These are phyloP conservation scores for Brevimyrus niger DNA, from an alignment of 2,113 vertebrate species.

Conservation along the genomic window DNA sequence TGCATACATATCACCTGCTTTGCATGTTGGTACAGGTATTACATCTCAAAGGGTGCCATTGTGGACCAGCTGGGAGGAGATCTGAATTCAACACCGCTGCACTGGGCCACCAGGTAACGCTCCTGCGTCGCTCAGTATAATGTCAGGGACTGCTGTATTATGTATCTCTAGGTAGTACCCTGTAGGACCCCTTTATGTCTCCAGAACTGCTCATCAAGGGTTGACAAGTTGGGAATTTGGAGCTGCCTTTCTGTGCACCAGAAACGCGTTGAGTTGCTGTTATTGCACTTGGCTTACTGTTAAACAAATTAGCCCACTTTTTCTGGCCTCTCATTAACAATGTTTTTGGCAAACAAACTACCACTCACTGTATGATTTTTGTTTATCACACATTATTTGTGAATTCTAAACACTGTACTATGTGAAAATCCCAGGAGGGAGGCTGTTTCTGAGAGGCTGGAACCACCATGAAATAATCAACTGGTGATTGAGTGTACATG, in stretches of 20 bases:
- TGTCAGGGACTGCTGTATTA: neutral
- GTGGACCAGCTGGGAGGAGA: slow-evolving; percentile 98
- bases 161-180: neutral
- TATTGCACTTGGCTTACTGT: neutral
- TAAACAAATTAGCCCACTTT: neutral
- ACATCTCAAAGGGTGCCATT: slow-evolving; percentile 96
- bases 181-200: neutral
- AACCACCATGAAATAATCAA: neutral
- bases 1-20: neutral
- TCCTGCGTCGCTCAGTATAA: neutral
- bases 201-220: neutral
- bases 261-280: neutral
- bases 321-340: neutral
- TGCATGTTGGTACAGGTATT: slow-evolving; percentile 68
- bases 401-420: neutral
- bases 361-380: neutral
- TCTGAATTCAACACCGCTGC: slow-evolving; percentile 94
- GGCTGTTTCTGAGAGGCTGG: neutral
- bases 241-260: neutral
- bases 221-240: neutral
- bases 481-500: neutral
- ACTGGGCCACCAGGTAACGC: slow-evolving; percentile 93
- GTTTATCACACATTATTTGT: neutral
- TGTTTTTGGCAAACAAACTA: neutral
- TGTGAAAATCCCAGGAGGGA: neutral